phyloP scores from a whole-genome alignment of 1,140 invertebrate species.

The Araneus ventricosus region DNA sequence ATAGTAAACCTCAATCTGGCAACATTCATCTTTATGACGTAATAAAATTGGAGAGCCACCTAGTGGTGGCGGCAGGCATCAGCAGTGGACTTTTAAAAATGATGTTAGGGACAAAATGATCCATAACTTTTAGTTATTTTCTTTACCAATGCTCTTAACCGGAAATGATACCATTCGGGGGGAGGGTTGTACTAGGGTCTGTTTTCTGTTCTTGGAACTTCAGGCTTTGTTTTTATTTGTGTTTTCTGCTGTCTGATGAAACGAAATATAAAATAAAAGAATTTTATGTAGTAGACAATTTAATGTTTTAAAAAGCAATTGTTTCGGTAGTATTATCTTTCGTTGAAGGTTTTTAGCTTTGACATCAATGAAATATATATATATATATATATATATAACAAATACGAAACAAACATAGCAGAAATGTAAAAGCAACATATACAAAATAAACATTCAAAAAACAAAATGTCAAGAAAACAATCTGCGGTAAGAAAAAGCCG shows the following conservation, averaged over 20 bases:
- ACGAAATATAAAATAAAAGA: slow-evolving; percentile 32
- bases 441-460: no score
- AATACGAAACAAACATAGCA: no score
- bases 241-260: neutral
- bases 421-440: no score
- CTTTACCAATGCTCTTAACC: slow-evolving; percentile 27
- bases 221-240: neutral
- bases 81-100: slow-evolving; percentile 60
- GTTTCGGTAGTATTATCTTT: neutral
- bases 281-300: slow-evolving; percentile 23
- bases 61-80: slow-evolving; percentile 5
- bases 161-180: slow-evolving; percentile 54
- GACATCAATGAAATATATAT: no score
- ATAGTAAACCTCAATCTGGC: slow-evolving; percentile 72
- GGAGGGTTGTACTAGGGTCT: neutral
- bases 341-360: neutral
- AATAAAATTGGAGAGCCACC: slow-evolving; percentile 71
- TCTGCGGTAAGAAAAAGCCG: no score
- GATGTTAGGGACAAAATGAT: slow-evolving; percentile 47
- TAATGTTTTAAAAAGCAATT: neutral
- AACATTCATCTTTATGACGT: slow-evolving; percentile 72
- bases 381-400: no score
- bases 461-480: no score
- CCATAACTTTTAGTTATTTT: slow-evolving; percentile 67
- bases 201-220: neutral